Percentiles rank a stretch among this genome's conserved stretches.
Evolutionary conservation across 2,797 vertebrate species (phyloP).

Genomic region (Phyllotis vaccarum): DNA sequence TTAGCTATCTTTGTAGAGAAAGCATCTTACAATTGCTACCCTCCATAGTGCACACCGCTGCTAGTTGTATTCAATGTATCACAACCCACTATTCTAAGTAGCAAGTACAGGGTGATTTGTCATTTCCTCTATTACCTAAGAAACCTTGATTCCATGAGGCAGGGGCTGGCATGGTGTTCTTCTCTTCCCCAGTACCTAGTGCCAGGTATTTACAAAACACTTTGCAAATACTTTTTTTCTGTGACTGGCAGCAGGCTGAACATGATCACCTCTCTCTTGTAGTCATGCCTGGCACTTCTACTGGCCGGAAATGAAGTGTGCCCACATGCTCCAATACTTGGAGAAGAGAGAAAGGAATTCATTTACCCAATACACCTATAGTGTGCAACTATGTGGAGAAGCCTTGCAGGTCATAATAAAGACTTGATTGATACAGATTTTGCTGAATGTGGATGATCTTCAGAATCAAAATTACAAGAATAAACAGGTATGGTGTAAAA

Average conservation of each 20-base stretch:
- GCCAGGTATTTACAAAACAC: neutral
- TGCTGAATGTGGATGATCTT: slow-evolving; percentile 76
- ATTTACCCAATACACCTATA: neutral
- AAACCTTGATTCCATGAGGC: neutral
- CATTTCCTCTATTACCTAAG: neutral
- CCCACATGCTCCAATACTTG: slow-evolving; percentile 73
- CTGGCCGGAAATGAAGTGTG: slow-evolving; percentile 61
- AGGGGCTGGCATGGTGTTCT: neutral
- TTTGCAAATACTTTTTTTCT: neutral
- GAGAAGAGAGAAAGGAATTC: slow-evolving; percentile 68
- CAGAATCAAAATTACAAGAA: slow-evolving; percentile 58
- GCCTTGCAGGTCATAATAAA: neutral
- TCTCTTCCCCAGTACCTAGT: neutral
- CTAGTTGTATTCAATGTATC: too few relatives aligned
- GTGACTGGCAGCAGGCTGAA: neutral
- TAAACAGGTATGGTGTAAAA: slow-evolving; percentile 74
- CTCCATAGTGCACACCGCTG: accelerated
- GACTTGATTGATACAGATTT: neutral
- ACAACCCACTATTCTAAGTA: neutral
- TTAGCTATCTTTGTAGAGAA: neutral
- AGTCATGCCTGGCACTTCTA: neutral
- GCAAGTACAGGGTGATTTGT: neutral
- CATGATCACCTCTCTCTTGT: neutral
- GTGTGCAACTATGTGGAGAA: neutral
- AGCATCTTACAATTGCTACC: neutral